These are phyloP conservation scores for Vandiemenella viatica DNA, from an alignment of 2,888 invertebrate genomes.

Conservation along the genomic window DNA sequence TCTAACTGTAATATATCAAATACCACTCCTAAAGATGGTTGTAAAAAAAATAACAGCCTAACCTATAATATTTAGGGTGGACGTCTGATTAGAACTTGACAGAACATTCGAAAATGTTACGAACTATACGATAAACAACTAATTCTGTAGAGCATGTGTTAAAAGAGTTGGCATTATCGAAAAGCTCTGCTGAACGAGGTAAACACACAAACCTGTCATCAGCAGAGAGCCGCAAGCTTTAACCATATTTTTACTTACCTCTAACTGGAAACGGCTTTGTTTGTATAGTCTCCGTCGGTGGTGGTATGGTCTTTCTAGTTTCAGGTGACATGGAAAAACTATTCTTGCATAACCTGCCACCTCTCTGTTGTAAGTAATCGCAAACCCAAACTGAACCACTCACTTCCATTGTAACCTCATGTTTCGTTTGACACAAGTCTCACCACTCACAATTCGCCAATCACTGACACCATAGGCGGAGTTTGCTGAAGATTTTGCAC, in stretches of 20 bases:
- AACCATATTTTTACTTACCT: conserved; percentile 46
- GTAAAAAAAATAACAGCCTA: too few relatives aligned
- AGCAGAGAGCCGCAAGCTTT: too few relatives aligned
- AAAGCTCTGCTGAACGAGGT: too few relatives aligned
- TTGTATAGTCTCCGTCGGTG: conserved; percentile 71
- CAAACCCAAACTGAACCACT: conserved; percentile 8
- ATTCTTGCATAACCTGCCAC: conserved; percentile 3
- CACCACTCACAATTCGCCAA: conserved; percentile 11
- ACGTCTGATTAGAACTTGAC: too few relatives aligned
- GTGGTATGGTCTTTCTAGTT: conserved; percentile 31
- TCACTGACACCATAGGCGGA: conserved; percentile 10
- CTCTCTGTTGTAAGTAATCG: conserved; percentile 4
- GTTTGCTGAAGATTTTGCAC: neutral
- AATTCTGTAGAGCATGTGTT: too few relatives aligned
- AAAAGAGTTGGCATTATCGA: too few relatives aligned
- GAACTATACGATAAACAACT: too few relatives aligned
- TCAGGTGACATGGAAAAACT: conserved; percentile 15
- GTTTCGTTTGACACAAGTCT: conserved; percentile 13
- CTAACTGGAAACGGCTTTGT: conserved; percentile 79
- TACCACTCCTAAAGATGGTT: too few relatives aligned
- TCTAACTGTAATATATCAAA: too few relatives aligned
- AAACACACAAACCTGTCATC: too few relatives aligned
- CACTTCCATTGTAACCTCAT: conserved; percentile 12
- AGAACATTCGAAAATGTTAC: too few relatives aligned
- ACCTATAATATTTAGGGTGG: too few relatives aligned